phyloP scores from a whole-genome alignment of 2,113 vertebrate genomes.

The Leptodactylus fuscus region DNA sequence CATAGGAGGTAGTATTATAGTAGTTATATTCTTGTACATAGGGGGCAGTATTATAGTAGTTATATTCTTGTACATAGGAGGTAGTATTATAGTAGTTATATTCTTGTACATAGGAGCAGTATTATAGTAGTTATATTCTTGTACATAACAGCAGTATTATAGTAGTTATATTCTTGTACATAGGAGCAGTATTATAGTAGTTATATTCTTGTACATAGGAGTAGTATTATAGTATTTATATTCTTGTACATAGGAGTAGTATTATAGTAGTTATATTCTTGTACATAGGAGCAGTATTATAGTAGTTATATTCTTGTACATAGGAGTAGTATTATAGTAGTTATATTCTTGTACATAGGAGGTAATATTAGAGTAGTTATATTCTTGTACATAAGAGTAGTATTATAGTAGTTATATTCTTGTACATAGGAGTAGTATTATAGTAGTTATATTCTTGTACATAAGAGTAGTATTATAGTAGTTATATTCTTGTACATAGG shows the following conservation, averaged over 20 bases:
- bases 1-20: not conserved
- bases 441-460: no score
- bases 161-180: no score
- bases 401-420: slow-evolving; percentile 4
- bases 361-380: not conserved
- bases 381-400: not conserved
- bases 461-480: no score
- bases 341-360: not conserved
- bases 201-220: no score
- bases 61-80: not conserved
- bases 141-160: no score
- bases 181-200: no score
- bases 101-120: no score
- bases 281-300: not conserved
- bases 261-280: slow-evolving; percentile 8
- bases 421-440: not conserved
- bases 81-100: not conserved
- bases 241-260: not conserved
- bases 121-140: no score
- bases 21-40: not conserved
- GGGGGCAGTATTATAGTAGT: not conserved
- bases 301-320: no score
- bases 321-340: no score
- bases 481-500: no score
- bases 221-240: not conserved